Conservation (phyloP, 2,888 invertebrate species). For the Agrochola lota region DNA sequence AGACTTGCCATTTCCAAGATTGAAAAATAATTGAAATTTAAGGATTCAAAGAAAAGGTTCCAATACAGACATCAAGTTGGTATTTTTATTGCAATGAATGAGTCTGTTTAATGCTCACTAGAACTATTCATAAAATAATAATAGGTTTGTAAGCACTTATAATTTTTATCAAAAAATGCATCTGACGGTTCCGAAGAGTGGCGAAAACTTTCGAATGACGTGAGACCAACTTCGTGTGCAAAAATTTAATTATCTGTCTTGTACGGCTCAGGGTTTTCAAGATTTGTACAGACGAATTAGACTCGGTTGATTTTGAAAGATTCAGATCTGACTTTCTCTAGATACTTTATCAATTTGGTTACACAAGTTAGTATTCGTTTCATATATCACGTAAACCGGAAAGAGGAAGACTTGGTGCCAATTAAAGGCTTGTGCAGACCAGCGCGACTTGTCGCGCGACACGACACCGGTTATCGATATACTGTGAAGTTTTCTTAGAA, state of each 20-base stretch:
- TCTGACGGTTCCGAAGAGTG: conserved; percentile 54
- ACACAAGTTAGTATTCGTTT: neutral
- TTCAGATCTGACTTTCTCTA: conserved; percentile 16
- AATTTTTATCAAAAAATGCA: conserved; percentile 61
- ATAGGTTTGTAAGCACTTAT: conserved; percentile 44
- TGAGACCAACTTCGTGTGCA: conserved; percentile 32
- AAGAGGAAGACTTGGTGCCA: neutral
- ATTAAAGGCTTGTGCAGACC: no score
- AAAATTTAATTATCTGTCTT: conserved; percentile 36
- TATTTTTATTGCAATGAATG: neutral
- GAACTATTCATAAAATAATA: conserved; percentile 46
- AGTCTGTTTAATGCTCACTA: conserved; percentile 8
- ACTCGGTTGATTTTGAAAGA: conserved; percentile 30
- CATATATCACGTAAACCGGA: neutral
- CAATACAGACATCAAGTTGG: neutral
- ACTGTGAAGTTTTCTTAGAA: no score
- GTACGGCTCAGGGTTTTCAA: conserved; percentile 35
- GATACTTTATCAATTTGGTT: conserved; percentile 23
- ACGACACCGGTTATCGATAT: no score
- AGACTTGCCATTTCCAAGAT: neutral
- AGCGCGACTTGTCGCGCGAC: no score
- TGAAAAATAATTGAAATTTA: neutral
- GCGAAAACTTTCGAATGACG: conserved; percentile 60
- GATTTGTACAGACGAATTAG: conserved; percentile 16
- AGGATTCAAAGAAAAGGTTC: neutral